Evolutionary conservation across 2,888 invertebrate species (phyloP), one percentile per base, ranked within the genome.

Genomic region (Chloroclysta siterata): DNA sequence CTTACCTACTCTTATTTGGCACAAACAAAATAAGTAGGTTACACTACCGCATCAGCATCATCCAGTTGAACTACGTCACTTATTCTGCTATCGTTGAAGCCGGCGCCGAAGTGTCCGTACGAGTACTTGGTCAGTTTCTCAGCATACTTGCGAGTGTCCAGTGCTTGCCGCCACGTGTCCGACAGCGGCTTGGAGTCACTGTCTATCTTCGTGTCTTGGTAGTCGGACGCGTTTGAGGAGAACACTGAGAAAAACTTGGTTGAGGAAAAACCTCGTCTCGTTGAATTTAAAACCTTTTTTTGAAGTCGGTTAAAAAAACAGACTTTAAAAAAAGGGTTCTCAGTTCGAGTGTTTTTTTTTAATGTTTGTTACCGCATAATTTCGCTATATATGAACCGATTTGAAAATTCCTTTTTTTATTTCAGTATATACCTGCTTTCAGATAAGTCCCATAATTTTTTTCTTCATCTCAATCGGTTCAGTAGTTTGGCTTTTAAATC

Each of bases 121-220:
- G 69, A 70, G 60, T 81, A 87, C 55, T 81, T 83, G 10, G 80
- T 77, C 2, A 88, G 79, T 56, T 76, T 78, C 51, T 83, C 79
- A 0, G 83, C 85, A 57, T 88, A 89, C 46, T 74, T 78, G 28
- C 80, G 79, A 2, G 79, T 78, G 33, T 87, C 86, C 10, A 82
- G 71, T 0, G 77, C 73, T 56, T 81, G 80, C 5, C 75, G 62
- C 85, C 82, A 85, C n/a, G 82, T 68, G 33, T 82, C 76, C 0
- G 78, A 71, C 0, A 87, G 69, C 0, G 81, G 75, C 17, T 75
- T 76, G 1, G 63, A 39, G 13, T 72, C 66, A 6, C 8, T 48
- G 0, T 17, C 39, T 3, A 44, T 29, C 36, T 53, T 68, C 0
- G 58, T 56, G 2, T 78, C 78, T 63, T 79, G 74, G 51, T 80